phyloP scores from a whole-genome alignment of 2,797 vertebrate species.

The Triplophysa bombifrons region DNA sequence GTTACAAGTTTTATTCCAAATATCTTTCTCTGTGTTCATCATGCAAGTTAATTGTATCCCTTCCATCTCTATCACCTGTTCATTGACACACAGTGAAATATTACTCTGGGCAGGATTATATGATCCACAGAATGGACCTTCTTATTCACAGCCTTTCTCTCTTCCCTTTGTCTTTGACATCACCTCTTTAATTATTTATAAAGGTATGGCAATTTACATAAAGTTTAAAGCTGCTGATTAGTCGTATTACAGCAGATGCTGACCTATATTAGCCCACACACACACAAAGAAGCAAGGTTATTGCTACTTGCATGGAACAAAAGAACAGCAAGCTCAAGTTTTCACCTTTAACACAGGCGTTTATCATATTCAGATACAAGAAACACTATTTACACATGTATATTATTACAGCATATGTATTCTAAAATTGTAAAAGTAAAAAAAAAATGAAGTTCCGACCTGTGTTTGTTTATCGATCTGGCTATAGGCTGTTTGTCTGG shows the following conservation, averaged over 20 bases:
- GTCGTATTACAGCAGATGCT: constrained; percentile 76
- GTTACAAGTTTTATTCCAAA: too few relatives aligned
- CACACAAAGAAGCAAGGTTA: constrained; percentile 67
- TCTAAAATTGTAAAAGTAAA: background rate
- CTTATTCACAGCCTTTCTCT: constrained; percentile 44
- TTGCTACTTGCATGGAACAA: constrained; percentile 36
- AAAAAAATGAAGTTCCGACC: background rate
- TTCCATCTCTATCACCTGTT: background rate
- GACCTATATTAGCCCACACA: constrained; percentile 61
- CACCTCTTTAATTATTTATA: constrained; percentile 81
- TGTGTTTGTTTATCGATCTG: too few relatives aligned
- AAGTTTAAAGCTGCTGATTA: constrained; percentile 77
- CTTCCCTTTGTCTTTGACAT: constrained; percentile 78
- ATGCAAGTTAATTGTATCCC: background rate
- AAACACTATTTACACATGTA: background rate
- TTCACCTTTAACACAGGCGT: constrained; percentile 27
- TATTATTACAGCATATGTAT: background rate
- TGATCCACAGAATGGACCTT: constrained; percentile 13
- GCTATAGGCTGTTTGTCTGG: too few relatives aligned
- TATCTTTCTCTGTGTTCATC: background rate
- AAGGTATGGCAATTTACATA: constrained; percentile 73
- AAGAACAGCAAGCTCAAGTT: background rate
- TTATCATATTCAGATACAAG: constrained; percentile 55
- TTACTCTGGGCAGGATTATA: constrained; percentile 22
- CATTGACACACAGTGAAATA: background rate